Percentiles rank a stretch among this genome's conserved stretches.
Conservation (phyloP, 2,113 vertebrate genomes). For the Tapirus terrestris region DNA sequence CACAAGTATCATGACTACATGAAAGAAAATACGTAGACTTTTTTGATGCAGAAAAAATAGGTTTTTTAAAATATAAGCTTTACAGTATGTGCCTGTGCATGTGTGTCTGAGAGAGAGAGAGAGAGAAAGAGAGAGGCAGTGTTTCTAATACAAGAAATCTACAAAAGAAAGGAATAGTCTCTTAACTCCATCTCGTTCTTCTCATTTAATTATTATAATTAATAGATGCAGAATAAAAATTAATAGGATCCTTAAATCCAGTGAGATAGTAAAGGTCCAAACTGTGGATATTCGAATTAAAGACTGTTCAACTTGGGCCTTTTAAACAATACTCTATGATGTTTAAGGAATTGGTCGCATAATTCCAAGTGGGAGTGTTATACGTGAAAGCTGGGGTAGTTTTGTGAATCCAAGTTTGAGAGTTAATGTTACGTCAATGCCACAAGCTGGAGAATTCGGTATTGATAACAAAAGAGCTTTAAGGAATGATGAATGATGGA, state of each 20-base stretch:
- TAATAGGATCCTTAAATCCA: conserved; percentile 39
- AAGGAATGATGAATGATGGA: conserved; percentile 13
- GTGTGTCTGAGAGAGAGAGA: neutral
- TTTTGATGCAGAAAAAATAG: conserved; percentile 16
- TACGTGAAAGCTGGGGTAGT: conserved; percentile 5
- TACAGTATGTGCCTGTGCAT: neutral
- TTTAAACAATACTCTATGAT: neutral
- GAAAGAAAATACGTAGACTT: conserved; percentile 12
- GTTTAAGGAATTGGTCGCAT: conserved; percentile 22
- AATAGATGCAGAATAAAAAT: conserved; percentile 24
- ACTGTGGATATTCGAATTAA: neutral
- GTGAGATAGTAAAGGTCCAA: conserved; percentile 52
- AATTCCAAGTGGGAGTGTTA: conserved; percentile 51
- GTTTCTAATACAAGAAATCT: conserved; percentile 47
- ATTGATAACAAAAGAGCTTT: neutral
- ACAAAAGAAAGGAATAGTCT: neutral
- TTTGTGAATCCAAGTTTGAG: conserved; percentile 56
- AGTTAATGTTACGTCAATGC: conserved; percentile 50
- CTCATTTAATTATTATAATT: conserved; percentile 54
- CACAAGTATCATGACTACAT: neutral
- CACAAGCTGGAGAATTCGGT: conserved; percentile 20
- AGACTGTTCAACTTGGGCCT: conserved; percentile 35
- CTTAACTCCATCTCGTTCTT: conserved; percentile 1
- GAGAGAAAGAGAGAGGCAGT: neutral
- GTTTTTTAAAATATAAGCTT: neutral